These are phyloP conservation scores for Enteromius treurensis DNA, from an alignment of 2,797 vertebrate genomes.

Conservation along the genomic window DNA sequence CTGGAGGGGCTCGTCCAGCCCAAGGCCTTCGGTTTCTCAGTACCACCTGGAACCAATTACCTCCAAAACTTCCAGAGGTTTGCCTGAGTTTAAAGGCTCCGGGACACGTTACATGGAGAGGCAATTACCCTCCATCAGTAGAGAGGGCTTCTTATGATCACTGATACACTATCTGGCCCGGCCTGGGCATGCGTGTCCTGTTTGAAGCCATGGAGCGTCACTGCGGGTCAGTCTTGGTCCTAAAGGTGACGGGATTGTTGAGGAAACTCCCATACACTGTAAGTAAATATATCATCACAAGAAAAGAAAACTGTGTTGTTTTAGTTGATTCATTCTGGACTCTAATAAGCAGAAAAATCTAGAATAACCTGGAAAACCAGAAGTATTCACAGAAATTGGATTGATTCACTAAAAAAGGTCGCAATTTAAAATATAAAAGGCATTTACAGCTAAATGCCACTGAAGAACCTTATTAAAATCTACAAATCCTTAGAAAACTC, in stretches of 20 bases:
- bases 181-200: not conserved
- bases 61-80: constrained; percentile 51
- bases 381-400: not conserved
- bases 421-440: not conserved
- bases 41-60: constrained; percentile 60
- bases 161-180: constrained; percentile 46
- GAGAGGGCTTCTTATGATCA: constrained; percentile 44
- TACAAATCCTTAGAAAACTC: not conserved
- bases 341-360: not conserved
- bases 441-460: not conserved
- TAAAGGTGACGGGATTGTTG: not conserved
- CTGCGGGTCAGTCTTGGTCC: not conserved
- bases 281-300: not conserved
- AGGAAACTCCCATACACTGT: not conserved
- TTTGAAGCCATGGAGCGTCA: constrained; percentile 15
- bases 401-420: not conserved
- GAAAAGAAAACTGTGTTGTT: not conserved
- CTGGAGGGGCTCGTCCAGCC: constrained; percentile 26
- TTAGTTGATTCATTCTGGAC: not conserved
- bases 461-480: not conserved
- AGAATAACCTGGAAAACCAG: not conserved
- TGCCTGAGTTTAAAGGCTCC: constrained; percentile 39
- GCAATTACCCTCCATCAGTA: constrained; percentile 58
- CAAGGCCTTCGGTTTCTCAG: constrained; percentile 37
- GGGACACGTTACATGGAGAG: constrained; percentile 41